Conservation (phyloP, 2,888 invertebrate genomes). For the Coenonympha arcania region DNA sequence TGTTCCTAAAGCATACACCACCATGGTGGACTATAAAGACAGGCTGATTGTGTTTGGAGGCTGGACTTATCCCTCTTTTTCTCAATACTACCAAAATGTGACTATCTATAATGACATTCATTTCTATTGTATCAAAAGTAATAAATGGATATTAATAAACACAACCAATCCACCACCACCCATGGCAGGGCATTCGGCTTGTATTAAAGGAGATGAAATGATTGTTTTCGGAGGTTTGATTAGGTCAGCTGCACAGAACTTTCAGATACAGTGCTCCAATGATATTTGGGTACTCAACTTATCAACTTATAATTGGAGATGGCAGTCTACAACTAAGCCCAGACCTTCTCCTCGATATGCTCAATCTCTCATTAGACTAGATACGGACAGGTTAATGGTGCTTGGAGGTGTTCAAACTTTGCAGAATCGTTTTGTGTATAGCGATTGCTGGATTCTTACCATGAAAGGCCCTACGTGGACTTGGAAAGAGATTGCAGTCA, state of each 20-base stretch:
- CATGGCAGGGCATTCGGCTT: slow-evolving; percentile 94
- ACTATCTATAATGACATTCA: slow-evolving; percentile 94
- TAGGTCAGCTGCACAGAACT: slow-evolving; percentile 65
- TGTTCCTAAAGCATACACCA: slow-evolving; percentile 95
- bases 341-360: slow-evolving; percentile 91
- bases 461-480: slow-evolving; percentile 82
- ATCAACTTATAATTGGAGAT: slow-evolving; percentile 82
- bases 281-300: slow-evolving; percentile 93
- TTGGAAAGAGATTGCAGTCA: slow-evolving; percentile 83
- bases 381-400: slow-evolving; percentile 84
- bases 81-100: slow-evolving; percentile 88
- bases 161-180: slow-evolving; percentile 83
- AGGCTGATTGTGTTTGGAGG: slow-evolving; percentile 93
- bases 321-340: slow-evolving; percentile 78
- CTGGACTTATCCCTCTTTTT: slow-evolving; percentile 92
- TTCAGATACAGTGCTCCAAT: slow-evolving; percentile 78
- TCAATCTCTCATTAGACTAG: slow-evolving; percentile 90
- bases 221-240: slow-evolving; percentile 85
- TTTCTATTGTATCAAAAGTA: slow-evolving; percentile 84
- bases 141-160: slow-evolving; percentile 83
- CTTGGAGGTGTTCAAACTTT: slow-evolving; percentile 92
- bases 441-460: slow-evolving; percentile 91
- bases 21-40: slow-evolving; percentile 90
- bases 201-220: slow-evolving; percentile 86
- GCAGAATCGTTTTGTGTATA: slow-evolving; percentile 82